Base-by-base conservation (phyloP, 2,888 invertebrate genomes). In the Lasioglossum villosulum region DNA sequence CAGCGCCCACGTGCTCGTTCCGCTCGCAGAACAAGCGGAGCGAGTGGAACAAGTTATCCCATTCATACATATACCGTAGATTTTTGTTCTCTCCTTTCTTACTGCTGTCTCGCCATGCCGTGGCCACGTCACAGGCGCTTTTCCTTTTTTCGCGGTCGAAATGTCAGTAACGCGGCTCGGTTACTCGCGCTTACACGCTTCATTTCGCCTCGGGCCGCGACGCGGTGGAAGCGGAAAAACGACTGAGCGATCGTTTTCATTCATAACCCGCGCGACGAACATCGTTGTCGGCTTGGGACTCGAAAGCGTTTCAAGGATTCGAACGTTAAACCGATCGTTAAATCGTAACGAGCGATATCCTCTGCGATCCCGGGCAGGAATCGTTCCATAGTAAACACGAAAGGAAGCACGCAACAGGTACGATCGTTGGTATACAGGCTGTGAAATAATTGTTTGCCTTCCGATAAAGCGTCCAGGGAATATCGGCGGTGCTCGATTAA, bases 281-380 rank as follows among this genome's bases (percentile, higher is more conserved):
- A 56, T 19, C 19, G 56, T 52, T 30, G 34, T 30, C 52, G 48
- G 10, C 30, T 16, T 74, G 4, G 56, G 34, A 74, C 63, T 30
- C 48, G 37, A 30, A 86, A 78, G 76, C 86, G 72, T 81, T 73
- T 82, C 89, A 80, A 89, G 89, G 87, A 89, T 87, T 56, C 83
- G 79, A 68, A 74, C 74, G 63, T 80, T 75, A 56, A 84, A 45
- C 77, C 68, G 56, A 42, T 56, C 75, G 45, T 23, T 23, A 66
- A 70, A 34, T 23, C 45, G 80, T 82, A 85, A 88, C 80, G 27
- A 85, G 39, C 72, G 81, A 83, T 66, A 70, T 84, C 79, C 82
- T 78, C 42, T 74, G 56, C 80, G 72, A 76, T 72, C 76, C 79
- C 68, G n/a, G 59, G 78, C 72, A 78, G 73, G 76, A 76, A 71